A percentile compares a stretch with the other conserved stretches of the same genome.
phyloP scores from a whole-genome alignment of 2,888 invertebrate genomes.

The Cabera pusaria region DNA sequence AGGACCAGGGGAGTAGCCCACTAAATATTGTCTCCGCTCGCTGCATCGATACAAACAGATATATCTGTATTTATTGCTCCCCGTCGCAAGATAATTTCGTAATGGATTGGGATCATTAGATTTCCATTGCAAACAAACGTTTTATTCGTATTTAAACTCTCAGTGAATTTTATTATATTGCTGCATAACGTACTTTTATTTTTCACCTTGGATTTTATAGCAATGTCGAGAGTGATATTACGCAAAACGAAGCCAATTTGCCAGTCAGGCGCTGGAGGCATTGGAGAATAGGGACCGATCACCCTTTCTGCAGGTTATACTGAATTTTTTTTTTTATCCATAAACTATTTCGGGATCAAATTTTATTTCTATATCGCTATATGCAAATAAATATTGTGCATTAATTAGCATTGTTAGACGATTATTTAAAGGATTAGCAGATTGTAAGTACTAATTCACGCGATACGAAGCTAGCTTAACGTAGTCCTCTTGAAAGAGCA shows the following conservation, averaged over 20 bases:
- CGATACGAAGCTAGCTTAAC: too few relatives aligned
- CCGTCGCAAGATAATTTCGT: constrained; percentile 74
- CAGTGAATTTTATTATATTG: constrained; percentile 18
- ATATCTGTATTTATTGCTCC: constrained; percentile 78
- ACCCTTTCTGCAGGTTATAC: constrained; percentile 25
- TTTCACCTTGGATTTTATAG: constrained; percentile 28
- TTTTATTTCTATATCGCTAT: too few relatives aligned
- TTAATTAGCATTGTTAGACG: too few relatives aligned
- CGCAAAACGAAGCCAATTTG: constrained; percentile 69
- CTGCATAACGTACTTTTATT: constrained; percentile 28
- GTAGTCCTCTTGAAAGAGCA: too few relatives aligned
- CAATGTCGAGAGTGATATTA: constrained; percentile 28
- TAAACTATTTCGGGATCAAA: constrained; percentile 1
- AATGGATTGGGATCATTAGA: constrained; percentile 74
- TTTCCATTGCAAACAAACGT: constrained; percentile 46
- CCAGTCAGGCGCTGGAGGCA: constrained; percentile 46
- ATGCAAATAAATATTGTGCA: too few relatives aligned
- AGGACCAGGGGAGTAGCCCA: constrained; percentile 77
- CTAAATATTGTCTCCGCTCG: constrained; percentile 80
- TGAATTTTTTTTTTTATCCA: constrained; percentile 1
- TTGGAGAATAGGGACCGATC: constrained; percentile 27
- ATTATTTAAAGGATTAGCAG: too few relatives aligned
- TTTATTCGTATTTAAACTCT: constrained; percentile 23
- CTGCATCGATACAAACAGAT: constrained; percentile 76
- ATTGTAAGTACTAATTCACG: too few relatives aligned